A percentile compares a stretch with the other conserved stretches of the same genome.
Conservation (phyloP, 2,888 invertebrate species). For the Nasonovia ribisnigri region DNA sequence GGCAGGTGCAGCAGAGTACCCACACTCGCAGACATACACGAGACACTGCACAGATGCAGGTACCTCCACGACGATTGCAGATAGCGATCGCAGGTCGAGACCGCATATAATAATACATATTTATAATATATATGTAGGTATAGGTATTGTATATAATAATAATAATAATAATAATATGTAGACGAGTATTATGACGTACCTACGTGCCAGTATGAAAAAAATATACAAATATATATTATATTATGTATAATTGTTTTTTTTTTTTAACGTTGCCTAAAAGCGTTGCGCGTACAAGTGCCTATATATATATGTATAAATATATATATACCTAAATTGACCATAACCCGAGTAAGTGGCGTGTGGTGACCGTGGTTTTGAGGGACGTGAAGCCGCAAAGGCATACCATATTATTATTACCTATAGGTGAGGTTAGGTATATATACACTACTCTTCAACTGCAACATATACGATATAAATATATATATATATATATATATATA, state of each 20-base stretch:
- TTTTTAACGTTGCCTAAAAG: neutral
- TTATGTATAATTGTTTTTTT: neutral
- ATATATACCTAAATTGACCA: neutral
- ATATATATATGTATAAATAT: no score
- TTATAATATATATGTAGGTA: neutral
- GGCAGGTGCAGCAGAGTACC: conserved; percentile 40
- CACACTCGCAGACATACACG: neutral
- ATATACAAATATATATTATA: neutral
- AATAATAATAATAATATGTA: neutral
- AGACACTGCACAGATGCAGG: neutral
- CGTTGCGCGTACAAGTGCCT: neutral
- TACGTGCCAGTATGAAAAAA: neutral
- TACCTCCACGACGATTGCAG: neutral
- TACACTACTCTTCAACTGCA: neutral
- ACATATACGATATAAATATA: neutral
- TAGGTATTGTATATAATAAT: no score
- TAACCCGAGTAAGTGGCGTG: neutral
- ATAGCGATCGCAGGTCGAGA: conserved; percentile 16
- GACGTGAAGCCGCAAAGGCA: neutral
- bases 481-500: neutral
- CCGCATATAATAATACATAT: neutral
- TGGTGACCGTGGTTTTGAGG: neutral
- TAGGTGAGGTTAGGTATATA: no score
- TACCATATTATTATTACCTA: neutral
- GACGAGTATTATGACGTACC: no score